Conservation (phyloP, 2,888 invertebrate genomes). For the Pammene fasciana region DNA sequence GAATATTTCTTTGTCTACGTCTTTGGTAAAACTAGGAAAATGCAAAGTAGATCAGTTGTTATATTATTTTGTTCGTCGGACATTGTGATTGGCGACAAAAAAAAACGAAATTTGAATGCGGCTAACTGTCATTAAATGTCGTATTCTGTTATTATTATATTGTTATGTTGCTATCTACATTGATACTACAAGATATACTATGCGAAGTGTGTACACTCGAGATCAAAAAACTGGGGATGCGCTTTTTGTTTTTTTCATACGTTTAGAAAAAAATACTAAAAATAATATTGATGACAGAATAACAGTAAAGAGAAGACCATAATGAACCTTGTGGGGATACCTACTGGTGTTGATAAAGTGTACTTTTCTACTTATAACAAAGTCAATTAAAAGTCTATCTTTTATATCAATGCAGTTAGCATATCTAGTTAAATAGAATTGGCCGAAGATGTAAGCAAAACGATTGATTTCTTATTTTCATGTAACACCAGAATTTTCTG, state of each 20-base stretch:
- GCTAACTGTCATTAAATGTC: conserved; percentile 29
- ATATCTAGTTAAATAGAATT: background rate
- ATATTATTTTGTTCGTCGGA: conserved; percentile 23
- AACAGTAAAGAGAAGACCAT: too few relatives aligned
- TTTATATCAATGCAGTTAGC: background rate
- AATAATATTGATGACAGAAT: too few relatives aligned
- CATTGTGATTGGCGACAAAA: conserved; percentile 22
- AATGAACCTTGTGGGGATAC: too few relatives aligned
- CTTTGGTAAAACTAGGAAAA: background rate
- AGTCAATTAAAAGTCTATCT: background rate
- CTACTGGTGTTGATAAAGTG: too few relatives aligned
- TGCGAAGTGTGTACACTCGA: background rate
- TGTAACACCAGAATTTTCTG: too few relatives aligned
- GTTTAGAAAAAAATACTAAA: too few relatives aligned
- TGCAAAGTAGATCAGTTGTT: conserved; percentile 31
- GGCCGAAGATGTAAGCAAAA: background rate
- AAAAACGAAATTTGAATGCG: conserved; percentile 17
- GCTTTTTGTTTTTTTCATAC: too few relatives aligned
- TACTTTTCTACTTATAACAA: too few relatives aligned
- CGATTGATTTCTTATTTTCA: too few relatives aligned
- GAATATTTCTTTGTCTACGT: background rate
- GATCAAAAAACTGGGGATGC: too few relatives aligned
- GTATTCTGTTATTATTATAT: conserved; percentile 1
- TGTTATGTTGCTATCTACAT: conserved; percentile 1
- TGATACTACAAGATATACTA: background rate